Conservation (phyloP, 2,888 invertebrate genomes). For the Herminia tarsipennalis region DNA sequence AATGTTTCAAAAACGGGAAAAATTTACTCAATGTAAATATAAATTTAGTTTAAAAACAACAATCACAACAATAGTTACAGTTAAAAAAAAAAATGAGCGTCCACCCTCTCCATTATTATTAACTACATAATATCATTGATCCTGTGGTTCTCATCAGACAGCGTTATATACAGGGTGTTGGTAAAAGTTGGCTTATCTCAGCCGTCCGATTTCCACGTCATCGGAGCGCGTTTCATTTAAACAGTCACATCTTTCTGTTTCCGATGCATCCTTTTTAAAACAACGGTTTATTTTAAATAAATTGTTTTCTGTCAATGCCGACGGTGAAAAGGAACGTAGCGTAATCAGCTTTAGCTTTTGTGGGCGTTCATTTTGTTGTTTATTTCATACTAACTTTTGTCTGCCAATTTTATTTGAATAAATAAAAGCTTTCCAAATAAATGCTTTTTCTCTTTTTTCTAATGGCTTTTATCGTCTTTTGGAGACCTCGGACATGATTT, state of each 20-base stretch:
- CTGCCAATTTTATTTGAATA: too few species aligned
- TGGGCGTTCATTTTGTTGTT: too few species aligned
- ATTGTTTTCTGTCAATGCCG: slow-evolving; percentile 16
- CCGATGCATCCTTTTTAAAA: slow-evolving; percentile 40
- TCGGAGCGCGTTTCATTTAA: slow-evolving; percentile 34
- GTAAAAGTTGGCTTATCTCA: slow-evolving; percentile 55
- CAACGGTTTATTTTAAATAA: slow-evolving; percentile 21
- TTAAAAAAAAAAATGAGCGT: too few species aligned
- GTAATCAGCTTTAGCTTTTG: neutral
- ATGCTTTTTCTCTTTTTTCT: too few species aligned
- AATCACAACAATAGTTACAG: too few species aligned
- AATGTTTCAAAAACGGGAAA: too few species aligned
- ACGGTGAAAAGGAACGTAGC: neutral
- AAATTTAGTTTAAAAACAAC: too few species aligned
- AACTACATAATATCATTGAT: slow-evolving; percentile 1
- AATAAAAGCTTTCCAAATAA: too few species aligned
- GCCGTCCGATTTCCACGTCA: slow-evolving; percentile 39
- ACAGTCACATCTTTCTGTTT: slow-evolving; percentile 35
- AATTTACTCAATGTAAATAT: too few species aligned
- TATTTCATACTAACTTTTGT: too few species aligned
- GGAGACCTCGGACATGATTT: too few species aligned
- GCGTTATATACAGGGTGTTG: slow-evolving; percentile 30
- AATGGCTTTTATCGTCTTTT: too few species aligned
- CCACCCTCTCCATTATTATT: slow-evolving; percentile 1
- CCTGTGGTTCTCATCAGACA: slow-evolving; percentile 1